phyloP scores from a whole-genome alignment of 1,140 invertebrate genomes.

The Drosophila prosaltans region DNA sequence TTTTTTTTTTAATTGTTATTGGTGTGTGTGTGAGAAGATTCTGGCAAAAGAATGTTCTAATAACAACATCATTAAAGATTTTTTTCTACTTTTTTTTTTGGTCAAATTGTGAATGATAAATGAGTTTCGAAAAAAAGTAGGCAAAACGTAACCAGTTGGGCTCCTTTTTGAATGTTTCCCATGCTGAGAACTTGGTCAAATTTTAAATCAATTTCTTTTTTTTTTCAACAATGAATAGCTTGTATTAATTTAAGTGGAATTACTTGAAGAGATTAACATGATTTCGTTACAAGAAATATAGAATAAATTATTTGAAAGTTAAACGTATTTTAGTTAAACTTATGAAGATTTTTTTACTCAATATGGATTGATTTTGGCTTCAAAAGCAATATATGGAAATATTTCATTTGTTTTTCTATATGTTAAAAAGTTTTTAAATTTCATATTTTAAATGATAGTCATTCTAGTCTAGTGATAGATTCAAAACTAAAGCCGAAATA shows the following conservation, averaged over 20 bases:
- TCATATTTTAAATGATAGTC: no score
- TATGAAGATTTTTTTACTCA: no score
- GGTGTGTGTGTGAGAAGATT: conserved; percentile 45
- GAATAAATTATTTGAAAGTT: background rate
- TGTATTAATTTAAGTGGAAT: background rate
- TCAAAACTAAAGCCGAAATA: no score
- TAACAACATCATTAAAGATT: conserved; percentile 49
- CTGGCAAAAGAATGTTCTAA: conserved; percentile 29
- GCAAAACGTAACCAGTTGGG: background rate
- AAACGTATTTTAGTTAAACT: no score
- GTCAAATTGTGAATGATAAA: conserved; percentile 1
- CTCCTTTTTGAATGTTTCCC: background rate
- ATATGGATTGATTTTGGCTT: no score
- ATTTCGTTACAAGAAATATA: background rate
- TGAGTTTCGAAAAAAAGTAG: background rate
- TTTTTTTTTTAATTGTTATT: conserved; percentile 18
- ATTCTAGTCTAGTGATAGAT: no score
- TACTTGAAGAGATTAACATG: background rate
- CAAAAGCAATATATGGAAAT: no score
- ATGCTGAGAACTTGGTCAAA: conserved; percentile 2
- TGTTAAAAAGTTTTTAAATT: no score
- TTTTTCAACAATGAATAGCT: background rate
- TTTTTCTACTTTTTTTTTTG: background rate
- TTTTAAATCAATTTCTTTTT: background rate
- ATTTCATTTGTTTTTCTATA: no score